Evolutionary conservation across 2,113 vertebrate genomes (phyloP), one percentile per base, ranked within the genome.

Genomic region (Neopipo cinnamomea): DNA sequence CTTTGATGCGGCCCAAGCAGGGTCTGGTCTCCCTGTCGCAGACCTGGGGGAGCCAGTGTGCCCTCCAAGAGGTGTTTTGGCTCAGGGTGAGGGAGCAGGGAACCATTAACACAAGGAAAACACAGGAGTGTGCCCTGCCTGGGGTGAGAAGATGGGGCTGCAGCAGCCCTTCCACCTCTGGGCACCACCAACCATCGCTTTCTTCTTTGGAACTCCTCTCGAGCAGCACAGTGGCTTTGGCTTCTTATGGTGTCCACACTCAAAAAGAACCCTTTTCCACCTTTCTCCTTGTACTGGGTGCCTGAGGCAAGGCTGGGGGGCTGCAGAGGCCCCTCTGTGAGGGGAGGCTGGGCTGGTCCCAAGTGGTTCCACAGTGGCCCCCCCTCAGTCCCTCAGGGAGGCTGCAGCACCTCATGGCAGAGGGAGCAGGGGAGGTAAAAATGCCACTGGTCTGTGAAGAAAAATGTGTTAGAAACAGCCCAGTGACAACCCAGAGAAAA

Each of bases 91-190:
- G 33, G 47, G 22, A n/a, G 8, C 4, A 1, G n/a, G 30, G 44
- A 15, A 53, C 2, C 7, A 27, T n/a, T 25, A 37, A 22, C 0
- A 1, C 14, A 15, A 35, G 27, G 27, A 47, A 42, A 59, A 49
- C 0, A 4, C 4, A 2, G 37, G 27, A 23, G 20, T 1, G 23
- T 63, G 8, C 41, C 7, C 39, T 25, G 46, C 27, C 3, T 6
- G 5, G n/a, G 28, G 31, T 1, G 7, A 28, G 65, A n/a, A 39
- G 31, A 53, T 2, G 1, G 20, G 41, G 56, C 72, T 5, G 0
- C 47, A 13, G 28, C 3, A 3, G 25, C 6, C 37, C n/a, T 65
- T 39, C 25, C 7, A 1, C 31, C 39, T 55, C 74, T 5, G 31
- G 62, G 41, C 62, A 44, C 62, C 17, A 1, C 50, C 30, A 15